Percentiles rank a stretch among this genome's conserved stretches.
Evolutionary conservation across 2,888 invertebrate species (phyloP).

Genomic region (Ennomos erosarius): DNA sequence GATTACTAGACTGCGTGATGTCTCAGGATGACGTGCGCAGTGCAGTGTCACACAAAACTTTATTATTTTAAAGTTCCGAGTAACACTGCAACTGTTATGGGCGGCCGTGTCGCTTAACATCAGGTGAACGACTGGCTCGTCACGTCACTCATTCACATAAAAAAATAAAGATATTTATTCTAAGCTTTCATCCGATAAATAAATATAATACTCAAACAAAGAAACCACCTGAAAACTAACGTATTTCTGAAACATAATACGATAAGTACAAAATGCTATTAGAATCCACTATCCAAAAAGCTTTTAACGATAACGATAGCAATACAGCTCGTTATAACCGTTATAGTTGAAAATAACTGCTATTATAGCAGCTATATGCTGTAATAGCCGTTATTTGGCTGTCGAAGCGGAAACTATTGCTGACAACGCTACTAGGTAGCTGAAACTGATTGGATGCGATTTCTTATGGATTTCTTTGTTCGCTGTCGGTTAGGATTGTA

Average conservation of each 20-base stretch:
- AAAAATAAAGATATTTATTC: too few species aligned
- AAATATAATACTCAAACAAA: neutral
- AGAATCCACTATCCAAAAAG: constrained; percentile 3
- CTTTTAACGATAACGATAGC: constrained; percentile 7
- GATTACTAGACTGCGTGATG: too few species aligned
- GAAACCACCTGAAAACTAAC: neutral
- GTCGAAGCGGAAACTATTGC: constrained; percentile 8
- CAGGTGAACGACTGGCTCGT: too few species aligned
- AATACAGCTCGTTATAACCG: constrained; percentile 9
- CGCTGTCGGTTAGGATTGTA: too few species aligned
- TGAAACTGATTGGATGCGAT: constrained; percentile 1
- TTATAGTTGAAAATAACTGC: neutral
- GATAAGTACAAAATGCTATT: constrained; percentile 15
- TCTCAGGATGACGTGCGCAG: too few species aligned
- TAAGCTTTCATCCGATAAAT: neutral
- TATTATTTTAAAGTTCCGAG: too few species aligned
- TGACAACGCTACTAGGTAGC: neutral
- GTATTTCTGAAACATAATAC: constrained; percentile 5
- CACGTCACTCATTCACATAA: too few species aligned
- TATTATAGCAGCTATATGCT: too few species aligned
- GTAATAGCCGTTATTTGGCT: constrained; percentile 6
- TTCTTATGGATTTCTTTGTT: neutral
- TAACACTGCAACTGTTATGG: too few species aligned
- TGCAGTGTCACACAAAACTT: too few species aligned
- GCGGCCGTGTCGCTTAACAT: too few species aligned